A percentile compares a stretch with the other conserved stretches of the same genome.
Evolutionary conservation across 2,113 vertebrate species (phyloP).

Genomic region (Salvelinus namaycush): DNA sequence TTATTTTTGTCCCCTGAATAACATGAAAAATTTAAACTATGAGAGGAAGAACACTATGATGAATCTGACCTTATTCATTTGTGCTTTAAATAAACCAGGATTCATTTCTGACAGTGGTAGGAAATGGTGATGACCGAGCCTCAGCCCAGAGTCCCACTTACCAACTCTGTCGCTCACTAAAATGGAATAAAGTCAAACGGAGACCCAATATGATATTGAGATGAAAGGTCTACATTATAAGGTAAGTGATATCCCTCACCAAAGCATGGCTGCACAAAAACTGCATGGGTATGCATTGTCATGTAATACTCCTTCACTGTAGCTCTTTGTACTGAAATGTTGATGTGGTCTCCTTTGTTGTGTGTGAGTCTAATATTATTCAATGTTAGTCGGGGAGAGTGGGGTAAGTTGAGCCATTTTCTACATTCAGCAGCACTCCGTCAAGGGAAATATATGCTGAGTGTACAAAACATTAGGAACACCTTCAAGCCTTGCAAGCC

Average conservation of each 20-base stretch:
- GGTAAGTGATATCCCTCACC: no score
- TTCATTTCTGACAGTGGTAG: slow-evolving; percentile 6
- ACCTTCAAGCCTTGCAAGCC: no score
- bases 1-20: slow-evolving; percentile 30
- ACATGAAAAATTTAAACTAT: slow-evolving; percentile 53
- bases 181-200: not conserved
- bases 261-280: not conserved
- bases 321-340: not conserved
- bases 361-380: no score
- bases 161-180: not conserved
- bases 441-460: no score
- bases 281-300: not conserved
- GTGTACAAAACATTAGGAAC: no score
- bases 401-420: no score
- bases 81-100: slow-evolving; percentile 51
- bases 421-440: no score
- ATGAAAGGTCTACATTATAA: not conserved
- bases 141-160: not conserved
- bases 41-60: slow-evolving; percentile 47
- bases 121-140: not conserved
- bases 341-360: not conserved
- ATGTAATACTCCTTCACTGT: not conserved
- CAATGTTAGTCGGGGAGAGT: no score
- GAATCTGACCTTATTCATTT: slow-evolving; percentile 57
- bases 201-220: not conserved